Base-by-base conservation (phyloP, 2,888 invertebrate species). In the Aphodius sticticus region DNA sequence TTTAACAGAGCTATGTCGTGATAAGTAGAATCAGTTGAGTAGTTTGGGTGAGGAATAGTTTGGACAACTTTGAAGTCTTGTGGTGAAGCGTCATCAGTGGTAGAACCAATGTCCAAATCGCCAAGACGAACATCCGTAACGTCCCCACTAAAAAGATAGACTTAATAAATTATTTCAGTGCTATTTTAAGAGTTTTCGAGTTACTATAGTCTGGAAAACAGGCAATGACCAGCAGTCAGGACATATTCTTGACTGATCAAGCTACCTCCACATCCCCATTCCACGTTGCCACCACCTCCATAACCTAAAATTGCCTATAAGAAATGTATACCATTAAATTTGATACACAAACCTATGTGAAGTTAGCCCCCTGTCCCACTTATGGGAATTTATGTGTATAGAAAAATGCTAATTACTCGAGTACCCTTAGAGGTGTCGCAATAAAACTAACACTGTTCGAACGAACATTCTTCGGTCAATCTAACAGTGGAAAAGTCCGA, bases 1-100 rank as follows among this genome's bases (percentile, higher is more conserved):
- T n/a, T n/a, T n/a, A n/a, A n/a, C n/a, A n/a, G n/a, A n/a, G n/a
- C 91, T 69, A 91, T 90, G 77, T 91, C 91, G 81, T 91, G 88
- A 82, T 91, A 91, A 69, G 87, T 84, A 0, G 85, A 82, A 0
- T 88, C 86, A 5, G 82, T 81, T 76, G 84, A 86, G 82, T 90
- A 91, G 0, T 86, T 79, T 0, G 90, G 90, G 85, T 91, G 88
- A 14, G 82, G 83, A 79, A 88, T 86, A n/a, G 84, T 85, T 38
- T 84, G 38, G 5, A 81, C 71, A 2, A 90, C 81, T 2, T 74
- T 80, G 6, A 86, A 84, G 9, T 88, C 82, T 81, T 87, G 86
- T 7, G 82, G 80, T 76, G 78, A 78, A 12, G 85, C 81, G 6
- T n/a, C n/a, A n/a, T n/a, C n/a, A n/a, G n/a, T n/a, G n/a, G n/a